These are phyloP conservation scores for Callosobruchus maculatus DNA, from an alignment of 2,888 invertebrate genomes.

Conservation along the genomic window DNA sequence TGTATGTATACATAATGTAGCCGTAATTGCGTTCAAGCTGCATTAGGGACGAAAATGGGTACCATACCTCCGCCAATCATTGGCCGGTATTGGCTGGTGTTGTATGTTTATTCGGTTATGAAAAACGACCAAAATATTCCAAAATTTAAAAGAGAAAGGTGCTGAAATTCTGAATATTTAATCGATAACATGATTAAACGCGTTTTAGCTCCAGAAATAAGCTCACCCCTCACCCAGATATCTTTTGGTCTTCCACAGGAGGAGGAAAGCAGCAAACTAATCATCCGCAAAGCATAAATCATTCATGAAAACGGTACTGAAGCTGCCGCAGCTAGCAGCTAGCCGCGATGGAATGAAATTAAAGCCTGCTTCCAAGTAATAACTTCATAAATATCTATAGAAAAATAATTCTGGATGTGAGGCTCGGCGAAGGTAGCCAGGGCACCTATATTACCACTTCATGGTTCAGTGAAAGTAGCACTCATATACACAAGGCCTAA, in stretches of 20 bases:
- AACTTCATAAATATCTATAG: conserved; percentile 26
- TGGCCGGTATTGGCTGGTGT: too few relatives aligned
- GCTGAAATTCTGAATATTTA: too few relatives aligned
- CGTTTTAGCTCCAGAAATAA: background rate
- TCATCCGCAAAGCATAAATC: background rate
- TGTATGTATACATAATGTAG: too few relatives aligned
- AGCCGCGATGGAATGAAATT: conserved; percentile 15
- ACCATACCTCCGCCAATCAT: too few relatives aligned
- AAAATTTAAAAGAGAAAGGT: too few relatives aligned
- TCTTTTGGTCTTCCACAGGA: background rate
- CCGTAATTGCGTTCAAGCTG: too few relatives aligned
- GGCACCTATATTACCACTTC: background rate
- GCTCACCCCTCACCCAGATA: background rate
- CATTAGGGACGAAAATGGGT: too few relatives aligned
- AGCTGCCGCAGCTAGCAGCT: background rate
- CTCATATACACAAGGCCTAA: background rate
- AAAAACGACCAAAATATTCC: too few relatives aligned
- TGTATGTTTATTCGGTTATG: too few relatives aligned
- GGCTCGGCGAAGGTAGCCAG: background rate
- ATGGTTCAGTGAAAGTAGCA: background rate
- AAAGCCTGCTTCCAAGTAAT: conserved; percentile 19
- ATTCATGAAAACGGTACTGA: background rate
- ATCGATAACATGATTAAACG: background rate
- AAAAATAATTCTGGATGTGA: conserved; percentile 17
- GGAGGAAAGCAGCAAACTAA: background rate